A percentile compares a stretch with the other conserved stretches of the same genome.
These are phyloP conservation scores for Cervus canadensis DNA, from an alignment of 2,113 vertebrate species.

Conservation along the genomic window DNA sequence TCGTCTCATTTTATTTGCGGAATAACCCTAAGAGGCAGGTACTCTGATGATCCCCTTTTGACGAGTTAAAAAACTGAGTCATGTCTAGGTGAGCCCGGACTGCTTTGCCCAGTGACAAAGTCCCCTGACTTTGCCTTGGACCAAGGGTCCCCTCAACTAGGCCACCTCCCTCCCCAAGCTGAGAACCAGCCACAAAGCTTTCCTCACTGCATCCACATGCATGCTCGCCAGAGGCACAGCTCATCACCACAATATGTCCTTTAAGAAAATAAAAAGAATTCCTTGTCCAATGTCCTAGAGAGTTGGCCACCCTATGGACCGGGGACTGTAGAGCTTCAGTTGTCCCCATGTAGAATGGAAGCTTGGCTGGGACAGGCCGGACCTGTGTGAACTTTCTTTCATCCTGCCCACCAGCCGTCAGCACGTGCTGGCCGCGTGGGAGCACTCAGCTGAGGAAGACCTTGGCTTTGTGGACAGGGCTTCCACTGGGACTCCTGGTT, in stretches of 20 bases:
- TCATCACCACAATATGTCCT: background rate
- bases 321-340: background rate
- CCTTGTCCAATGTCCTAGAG: background rate
- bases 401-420: no score
- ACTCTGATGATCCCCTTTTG: background rate
- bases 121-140: background rate
- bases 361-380: background rate
- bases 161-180: fast-evolving
- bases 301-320: background rate
- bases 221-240: background rate
- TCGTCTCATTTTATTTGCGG: background rate
- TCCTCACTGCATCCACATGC: background rate
- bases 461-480: no score
- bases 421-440: fast-evolving
- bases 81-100: background rate
- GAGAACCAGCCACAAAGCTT: background rate
- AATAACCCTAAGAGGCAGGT: background rate
- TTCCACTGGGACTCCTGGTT: fast-evolving
- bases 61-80: background rate
- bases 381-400: background rate
- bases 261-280: background rate
- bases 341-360: background rate
- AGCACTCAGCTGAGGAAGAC: background rate
- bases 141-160: background rate
- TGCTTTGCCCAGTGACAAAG: background rate